Evolutionary conservation across 2,113 vertebrate species (phyloP).

Genomic region (Oostethus manadensis): DNA sequence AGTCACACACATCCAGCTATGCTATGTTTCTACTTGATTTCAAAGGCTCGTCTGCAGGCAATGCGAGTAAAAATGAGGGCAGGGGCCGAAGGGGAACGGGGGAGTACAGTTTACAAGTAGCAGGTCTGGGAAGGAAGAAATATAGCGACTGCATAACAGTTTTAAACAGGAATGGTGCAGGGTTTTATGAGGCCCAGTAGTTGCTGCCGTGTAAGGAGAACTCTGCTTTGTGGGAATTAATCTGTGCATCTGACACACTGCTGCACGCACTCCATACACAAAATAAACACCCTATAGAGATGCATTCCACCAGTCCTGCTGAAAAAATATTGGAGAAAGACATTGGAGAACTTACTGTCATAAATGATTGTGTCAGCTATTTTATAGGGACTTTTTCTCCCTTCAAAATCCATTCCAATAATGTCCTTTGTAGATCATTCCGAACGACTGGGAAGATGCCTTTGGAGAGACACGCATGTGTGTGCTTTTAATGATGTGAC

Average conservation of each 20-base stretch:
- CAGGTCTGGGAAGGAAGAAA: constrained; percentile 30
- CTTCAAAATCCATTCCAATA: neutral
- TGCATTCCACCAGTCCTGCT: neutral
- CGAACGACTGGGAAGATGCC: constrained; percentile 4
- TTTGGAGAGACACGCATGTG: constrained; percentile 7
- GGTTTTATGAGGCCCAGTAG: constrained; percentile 25
- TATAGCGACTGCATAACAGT: constrained; percentile 43
- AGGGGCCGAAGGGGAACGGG: constrained; percentile 2
- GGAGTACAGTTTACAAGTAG: constrained; percentile 56
- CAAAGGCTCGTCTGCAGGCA: constrained; percentile 67
- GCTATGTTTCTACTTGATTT: constrained; percentile 75
- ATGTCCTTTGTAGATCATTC: constrained; percentile 7
- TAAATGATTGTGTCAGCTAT: constrained; percentile 8
- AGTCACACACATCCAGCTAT: constrained; percentile 47
- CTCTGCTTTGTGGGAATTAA: constrained; percentile 11
- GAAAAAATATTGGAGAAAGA: constrained; percentile 1
- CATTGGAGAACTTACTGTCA: neutral
- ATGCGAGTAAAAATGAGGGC: constrained; percentile 19
- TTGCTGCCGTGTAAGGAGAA: constrained; percentile 14
- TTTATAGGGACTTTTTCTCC: constrained; percentile 8
- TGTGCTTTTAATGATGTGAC: constrained; percentile 12
- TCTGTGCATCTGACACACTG: constrained; percentile 23
- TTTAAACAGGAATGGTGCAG: constrained; percentile 34
- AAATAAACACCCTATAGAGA: neutral
- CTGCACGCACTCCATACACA: constrained; percentile 1